phyloP scores from a whole-genome alignment of 2,888 invertebrate species.

The Diarsia mendica region DNA sequence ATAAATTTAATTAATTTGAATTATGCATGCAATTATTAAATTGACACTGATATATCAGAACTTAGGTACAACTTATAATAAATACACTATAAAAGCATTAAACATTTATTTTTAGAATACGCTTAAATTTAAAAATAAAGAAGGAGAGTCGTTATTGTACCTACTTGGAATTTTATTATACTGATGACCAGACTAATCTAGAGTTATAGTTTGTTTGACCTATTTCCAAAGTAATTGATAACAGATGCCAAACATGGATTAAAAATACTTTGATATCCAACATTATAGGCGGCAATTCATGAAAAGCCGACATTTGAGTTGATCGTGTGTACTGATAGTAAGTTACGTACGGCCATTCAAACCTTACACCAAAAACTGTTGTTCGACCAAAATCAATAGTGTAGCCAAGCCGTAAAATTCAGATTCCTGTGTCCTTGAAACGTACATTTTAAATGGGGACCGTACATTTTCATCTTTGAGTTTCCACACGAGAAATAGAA shows the following conservation, averaged over 20 bases:
- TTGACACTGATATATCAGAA: no score
- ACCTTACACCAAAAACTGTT: constrained; percentile 36
- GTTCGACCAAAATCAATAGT: constrained; percentile 51
- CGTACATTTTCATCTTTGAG: constrained; percentile 35
- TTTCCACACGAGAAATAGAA: constrained; percentile 6
- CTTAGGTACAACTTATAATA: no score
- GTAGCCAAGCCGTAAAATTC: constrained; percentile 45
- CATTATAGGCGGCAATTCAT: constrained; percentile 7
- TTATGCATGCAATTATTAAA: no score
- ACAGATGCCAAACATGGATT: neutral
- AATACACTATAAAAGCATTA: no score
- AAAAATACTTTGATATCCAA: constrained; percentile 2
- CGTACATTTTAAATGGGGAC: constrained; percentile 35
- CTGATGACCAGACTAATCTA: neutral
- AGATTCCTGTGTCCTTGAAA: constrained; percentile 52
- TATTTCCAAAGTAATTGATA: constrained; percentile 9
- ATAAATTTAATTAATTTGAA: no score
- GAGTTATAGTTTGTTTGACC: neutral
- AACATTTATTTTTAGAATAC: no score
- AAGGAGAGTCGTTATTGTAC: no score
- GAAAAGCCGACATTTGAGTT: constrained; percentile 19
- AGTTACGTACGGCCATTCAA: constrained; percentile 38
- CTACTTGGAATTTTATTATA: no score
- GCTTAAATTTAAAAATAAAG: no score
- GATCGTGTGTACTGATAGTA: constrained; percentile 27